Percentiles rank a stretch among this genome's conserved stretches.
These are phyloP conservation scores for Emydoidea blandingii DNA, from an alignment of 2,797 vertebrate species.

Conservation along the genomic window DNA sequence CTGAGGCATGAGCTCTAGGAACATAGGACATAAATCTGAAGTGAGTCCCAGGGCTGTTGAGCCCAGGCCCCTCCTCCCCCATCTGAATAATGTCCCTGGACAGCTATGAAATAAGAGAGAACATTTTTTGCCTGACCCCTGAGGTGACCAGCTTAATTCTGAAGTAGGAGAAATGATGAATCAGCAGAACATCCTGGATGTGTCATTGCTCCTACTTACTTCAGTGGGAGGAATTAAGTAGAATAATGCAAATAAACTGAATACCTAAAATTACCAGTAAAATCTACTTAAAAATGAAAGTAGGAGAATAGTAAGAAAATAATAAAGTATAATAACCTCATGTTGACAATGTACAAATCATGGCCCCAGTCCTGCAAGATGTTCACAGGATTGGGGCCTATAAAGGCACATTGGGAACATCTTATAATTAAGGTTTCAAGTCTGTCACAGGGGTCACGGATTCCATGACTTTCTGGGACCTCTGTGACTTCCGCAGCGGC, in stretches of 20 bases:
- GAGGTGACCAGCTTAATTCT: background rate
- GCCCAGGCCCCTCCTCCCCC: background rate
- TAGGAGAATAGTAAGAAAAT: background rate
- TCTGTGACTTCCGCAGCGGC: no score
- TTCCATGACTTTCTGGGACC: no score
- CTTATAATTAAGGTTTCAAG: background rate
- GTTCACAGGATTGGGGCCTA: background rate
- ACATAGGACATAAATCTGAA: background rate
- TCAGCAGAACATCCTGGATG: background rate
- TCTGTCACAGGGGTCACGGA: no score
- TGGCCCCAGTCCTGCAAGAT: background rate
- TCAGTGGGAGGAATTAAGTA: background rate
- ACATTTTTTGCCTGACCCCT: background rate
- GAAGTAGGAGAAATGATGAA: rapidly evolving
- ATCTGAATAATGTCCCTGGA: background rate
- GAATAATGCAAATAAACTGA: background rate
- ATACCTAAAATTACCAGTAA: background rate
- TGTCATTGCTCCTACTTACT: background rate
- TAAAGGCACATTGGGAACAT: background rate
- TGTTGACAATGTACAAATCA: background rate
- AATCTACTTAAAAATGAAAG: background rate
- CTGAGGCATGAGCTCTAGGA: no score
- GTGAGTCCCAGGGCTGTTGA: background rate
- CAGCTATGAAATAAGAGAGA: background rate
- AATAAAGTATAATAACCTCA: background rate